Evolutionary conservation across 2,888 invertebrate genomes (phyloP), one percentile per base, ranked within the genome.

Genomic region (Andrena camellia): DNA sequence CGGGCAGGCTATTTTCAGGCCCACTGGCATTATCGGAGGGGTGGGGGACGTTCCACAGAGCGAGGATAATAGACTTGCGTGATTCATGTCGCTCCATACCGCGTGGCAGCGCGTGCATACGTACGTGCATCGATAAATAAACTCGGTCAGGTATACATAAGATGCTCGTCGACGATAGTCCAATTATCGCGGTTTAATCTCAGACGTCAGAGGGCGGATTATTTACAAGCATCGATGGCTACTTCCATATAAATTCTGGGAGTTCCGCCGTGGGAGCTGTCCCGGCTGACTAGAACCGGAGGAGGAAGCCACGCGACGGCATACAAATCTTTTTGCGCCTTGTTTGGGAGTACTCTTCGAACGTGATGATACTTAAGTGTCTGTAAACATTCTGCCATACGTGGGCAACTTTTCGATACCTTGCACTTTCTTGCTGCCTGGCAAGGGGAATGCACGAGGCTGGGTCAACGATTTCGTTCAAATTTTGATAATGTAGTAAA

Each of bases 1-100:
- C 85, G 82, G 85, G 73, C 62, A 68, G 42, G 88, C 86, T 90
- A 90, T 88, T 89, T 89, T 89, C 86, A 88, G 89, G 88, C 84
- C 88, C 89, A 81, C 74, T 70, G 74, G 76, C 67, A 81, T 81
- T 70, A 72, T 73, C 66, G 50, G 48, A 13, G 17, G 42, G 42
- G 17, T 42, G 42, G 57, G 70, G 63, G 77, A 71, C 57, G 60
- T 74, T 68, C 77, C 60, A 23, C 59, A 42, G 66, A 59, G 62
- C 26, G 60, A 72, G 75, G 60, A 78, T 83, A 81, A 83, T 59
- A 48, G 69, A 63, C n/a, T 50, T 48, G 63, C 54, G 68, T 60
- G 70, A 77, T 69, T 29, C 71, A 50, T 29, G 33, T 20, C 17
- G 26, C 50, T 42, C 35, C 62, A 50, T 64, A 31, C 33, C 1